These are phyloP conservation scores for Myiozetetes cayanensis DNA, from an alignment of 2,113 vertebrate genomes.

Conservation along the genomic window DNA sequence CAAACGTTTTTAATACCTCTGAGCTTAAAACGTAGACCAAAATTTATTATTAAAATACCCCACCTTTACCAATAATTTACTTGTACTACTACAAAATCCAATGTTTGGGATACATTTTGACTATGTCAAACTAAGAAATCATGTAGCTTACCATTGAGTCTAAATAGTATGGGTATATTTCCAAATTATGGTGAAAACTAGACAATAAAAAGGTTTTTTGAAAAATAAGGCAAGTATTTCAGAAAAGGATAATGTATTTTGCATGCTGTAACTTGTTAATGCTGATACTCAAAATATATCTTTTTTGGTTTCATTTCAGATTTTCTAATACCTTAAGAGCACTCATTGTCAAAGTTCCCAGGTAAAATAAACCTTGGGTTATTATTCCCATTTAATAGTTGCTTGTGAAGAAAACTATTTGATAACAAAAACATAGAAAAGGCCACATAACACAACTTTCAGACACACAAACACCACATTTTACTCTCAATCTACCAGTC, in stretches of 20 bases:
- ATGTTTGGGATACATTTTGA: not conserved
- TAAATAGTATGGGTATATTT: not conserved
- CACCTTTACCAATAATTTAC: not conserved
- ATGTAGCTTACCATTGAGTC: not conserved
- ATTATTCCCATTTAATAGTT: not conserved
- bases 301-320: not conserved
- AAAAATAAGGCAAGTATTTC: not conserved
- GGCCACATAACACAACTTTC: not conserved
- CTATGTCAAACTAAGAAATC: not conserved
- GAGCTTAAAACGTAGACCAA: not conserved
- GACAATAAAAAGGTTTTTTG: not conserved
- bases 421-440: not conserved
- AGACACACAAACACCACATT: not conserved
- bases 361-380: not conserved
- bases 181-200: not conserved
- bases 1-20: not conserved
- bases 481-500: not conserved
- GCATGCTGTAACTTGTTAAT: not conserved
- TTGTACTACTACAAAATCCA: not conserved
- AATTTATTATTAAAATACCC: not conserved
- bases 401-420: not conserved
- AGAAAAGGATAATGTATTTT: not conserved
- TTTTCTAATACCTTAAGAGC: not conserved
- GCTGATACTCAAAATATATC: not conserved
- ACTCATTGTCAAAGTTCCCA: not conserved